Percentiles rank a stretch among this genome's conserved stretches.
Conservation (phyloP, 2,888 invertebrate genomes). For the Parnassius glacialis region DNA sequence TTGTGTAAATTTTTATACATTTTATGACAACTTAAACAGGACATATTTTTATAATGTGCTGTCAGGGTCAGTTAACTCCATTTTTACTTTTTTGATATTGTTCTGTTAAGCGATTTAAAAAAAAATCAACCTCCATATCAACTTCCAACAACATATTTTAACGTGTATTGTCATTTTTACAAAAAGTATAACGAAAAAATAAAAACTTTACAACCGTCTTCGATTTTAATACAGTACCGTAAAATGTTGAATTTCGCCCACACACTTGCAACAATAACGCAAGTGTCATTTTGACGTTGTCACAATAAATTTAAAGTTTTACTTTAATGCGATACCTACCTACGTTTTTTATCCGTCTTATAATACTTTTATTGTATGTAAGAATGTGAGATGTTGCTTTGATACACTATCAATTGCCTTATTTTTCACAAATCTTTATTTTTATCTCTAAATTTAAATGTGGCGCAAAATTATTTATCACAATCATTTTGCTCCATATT, state of each 20-base stretch:
- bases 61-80: too few species aligned
- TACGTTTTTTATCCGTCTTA: conserved; percentile 13
- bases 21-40: too few species aligned
- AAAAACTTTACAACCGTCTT: conserved; percentile 23
- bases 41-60: too few species aligned
- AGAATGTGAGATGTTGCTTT: conserved; percentile 6
- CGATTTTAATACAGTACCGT: conserved; percentile 20
- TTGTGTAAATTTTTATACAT: too few species aligned
- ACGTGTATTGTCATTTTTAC: conserved; percentile 22
- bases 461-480: neutral
- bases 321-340: conserved; percentile 14
- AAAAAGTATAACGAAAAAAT: conserved; percentile 18
- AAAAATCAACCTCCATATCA: neutral
- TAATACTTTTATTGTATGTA: conserved; percentile 17
- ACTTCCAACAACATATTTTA: neutral
- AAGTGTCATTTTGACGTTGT: conserved; percentile 24
- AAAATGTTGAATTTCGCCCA: conserved; percentile 25
- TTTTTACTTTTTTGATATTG: too few species aligned
- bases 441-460: too few species aligned
- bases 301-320: conserved; percentile 22
- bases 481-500: too few species aligned
- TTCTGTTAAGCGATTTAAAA: too few species aligned
- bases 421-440: neutral
- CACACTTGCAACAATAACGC: conserved; percentile 22
- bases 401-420: neutral